These are phyloP conservation scores for Xenopus laevis DNA, from an alignment of 2,113 vertebrate genomes.

Conservation along the genomic window DNA sequence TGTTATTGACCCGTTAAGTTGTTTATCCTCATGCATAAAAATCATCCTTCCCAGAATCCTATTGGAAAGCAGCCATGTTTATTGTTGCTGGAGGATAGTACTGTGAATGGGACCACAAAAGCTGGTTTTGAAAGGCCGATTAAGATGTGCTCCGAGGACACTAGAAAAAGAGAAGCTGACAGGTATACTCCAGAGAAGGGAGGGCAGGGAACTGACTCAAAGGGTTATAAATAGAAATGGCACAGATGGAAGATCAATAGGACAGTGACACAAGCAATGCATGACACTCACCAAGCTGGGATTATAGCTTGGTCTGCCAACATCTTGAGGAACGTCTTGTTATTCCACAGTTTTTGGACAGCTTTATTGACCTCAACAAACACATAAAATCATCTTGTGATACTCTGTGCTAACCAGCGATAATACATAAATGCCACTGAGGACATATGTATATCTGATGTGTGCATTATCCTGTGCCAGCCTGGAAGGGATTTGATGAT, in stretches of 20 bases:
- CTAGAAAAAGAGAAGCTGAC: constrained; percentile 30
- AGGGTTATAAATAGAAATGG: constrained; percentile 40
- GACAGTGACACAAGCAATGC: constrained; percentile 35
- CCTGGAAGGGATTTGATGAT: constrained; percentile 4
- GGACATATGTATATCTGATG: constrained; percentile 10
- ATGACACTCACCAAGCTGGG: constrained; percentile 37
- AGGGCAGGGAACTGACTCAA: constrained; percentile 10
- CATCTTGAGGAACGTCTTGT: constrained; percentile 30
- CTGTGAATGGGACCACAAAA: not conserved
- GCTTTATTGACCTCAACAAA: constrained; percentile 38
- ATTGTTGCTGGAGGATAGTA: not conserved
- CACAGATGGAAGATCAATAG: constrained; percentile 37
- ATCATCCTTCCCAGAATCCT: not conserved
- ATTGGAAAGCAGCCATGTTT: not conserved
- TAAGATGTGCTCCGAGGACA: constrained; percentile 30
- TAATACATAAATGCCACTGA: constrained; percentile 5
- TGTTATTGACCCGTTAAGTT: too few species aligned
- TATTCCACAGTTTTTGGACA: constrained; percentile 23
- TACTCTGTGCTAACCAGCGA: constrained; percentile 7
- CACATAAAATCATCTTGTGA: constrained; percentile 3
- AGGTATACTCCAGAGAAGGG: constrained; percentile 25
- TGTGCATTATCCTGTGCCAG: not conserved
- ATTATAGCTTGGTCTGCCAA: constrained; percentile 32
- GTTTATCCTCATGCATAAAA: not conserved
- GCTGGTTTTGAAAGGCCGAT: constrained; percentile 9